Evolutionary conservation across 2,888 invertebrate genomes (phyloP).

Genomic region (Eupithecia centaureata): DNA sequence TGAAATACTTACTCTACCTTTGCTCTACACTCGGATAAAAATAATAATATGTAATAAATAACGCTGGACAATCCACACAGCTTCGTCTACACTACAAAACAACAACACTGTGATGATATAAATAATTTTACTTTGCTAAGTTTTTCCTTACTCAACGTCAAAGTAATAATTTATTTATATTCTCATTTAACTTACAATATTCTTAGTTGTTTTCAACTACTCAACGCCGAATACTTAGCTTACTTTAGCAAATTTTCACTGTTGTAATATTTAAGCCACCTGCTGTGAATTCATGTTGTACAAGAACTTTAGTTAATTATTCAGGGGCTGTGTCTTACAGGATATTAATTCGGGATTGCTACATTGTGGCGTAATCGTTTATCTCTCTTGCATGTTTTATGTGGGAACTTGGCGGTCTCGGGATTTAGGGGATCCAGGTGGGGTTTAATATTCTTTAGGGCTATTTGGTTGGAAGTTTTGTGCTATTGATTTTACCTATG

Average conservation of each 20-base stretch:
- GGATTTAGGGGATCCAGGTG: constrained; percentile 14
- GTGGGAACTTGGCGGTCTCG: constrained; percentile 21
- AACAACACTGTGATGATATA: neutral
- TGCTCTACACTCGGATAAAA: too few species aligned
- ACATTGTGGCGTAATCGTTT: constrained; percentile 22
- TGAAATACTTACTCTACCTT: neutral
- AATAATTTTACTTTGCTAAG: neutral
- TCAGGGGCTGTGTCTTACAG: constrained; percentile 20
- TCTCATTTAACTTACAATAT: neutral
- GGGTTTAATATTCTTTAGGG: neutral
- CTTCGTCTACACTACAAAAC: too few species aligned
- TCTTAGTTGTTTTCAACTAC: neutral
- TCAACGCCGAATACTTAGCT: neutral
- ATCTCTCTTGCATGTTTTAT: constrained; percentile 31
- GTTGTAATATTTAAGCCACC: constrained; percentile 21
- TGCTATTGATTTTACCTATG: too few species aligned
- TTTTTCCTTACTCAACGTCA: neutral
- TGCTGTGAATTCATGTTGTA: constrained; percentile 18
- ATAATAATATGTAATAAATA: too few species aligned
- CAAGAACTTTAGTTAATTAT: constrained; percentile 28
- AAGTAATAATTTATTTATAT: neutral
- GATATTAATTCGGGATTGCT: constrained; percentile 25
- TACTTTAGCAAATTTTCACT: neutral
- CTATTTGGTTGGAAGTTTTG: neutral
- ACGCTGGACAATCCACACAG: too few species aligned